Evolutionary conservation across 2,888 invertebrate species (phyloP).

Genomic region (Therioaphis trifolii): DNA sequence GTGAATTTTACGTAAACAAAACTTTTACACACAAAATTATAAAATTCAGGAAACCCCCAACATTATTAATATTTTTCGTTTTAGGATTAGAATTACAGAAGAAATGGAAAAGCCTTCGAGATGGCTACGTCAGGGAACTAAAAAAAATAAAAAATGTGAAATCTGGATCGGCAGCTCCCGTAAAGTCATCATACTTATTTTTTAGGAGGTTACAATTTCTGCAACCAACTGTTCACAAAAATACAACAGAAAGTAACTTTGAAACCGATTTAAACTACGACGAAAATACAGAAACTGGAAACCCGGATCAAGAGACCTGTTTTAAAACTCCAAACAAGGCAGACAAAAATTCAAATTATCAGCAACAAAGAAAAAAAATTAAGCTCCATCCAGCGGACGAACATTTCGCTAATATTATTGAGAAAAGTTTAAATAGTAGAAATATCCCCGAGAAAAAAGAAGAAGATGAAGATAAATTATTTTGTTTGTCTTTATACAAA

Average conservation of each 20-base stretch:
- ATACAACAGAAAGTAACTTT: neutral
- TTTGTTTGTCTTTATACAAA: conserved; percentile 12
- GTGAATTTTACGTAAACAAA: too few species aligned
- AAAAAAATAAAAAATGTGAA: conserved; percentile 29
- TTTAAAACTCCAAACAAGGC: neutral
- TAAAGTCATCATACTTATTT: conserved; percentile 25
- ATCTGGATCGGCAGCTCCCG: conserved; percentile 28
- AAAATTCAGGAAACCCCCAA: conserved; percentile 7
- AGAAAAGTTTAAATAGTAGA: too few species aligned
- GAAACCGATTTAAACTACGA: too few species aligned
- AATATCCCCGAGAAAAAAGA: neutral
- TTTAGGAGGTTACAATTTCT: conserved; percentile 20
- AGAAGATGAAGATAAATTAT: conserved; percentile 18
- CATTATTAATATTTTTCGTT: too few species aligned
- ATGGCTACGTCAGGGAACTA: too few species aligned
- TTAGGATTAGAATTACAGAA: too few species aligned
- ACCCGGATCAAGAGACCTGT: neutral
- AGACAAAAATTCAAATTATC: too few species aligned
- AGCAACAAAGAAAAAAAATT: conserved; percentile 17
- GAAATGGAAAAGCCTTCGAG: conserved; percentile 23
- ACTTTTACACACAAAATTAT: too few species aligned
- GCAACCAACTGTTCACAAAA: neutral
- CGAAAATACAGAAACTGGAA: too few species aligned
- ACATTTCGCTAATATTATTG: too few species aligned
- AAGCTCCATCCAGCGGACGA: conserved; percentile 19